phyloP scores from a whole-genome alignment of 2,113 vertebrate genomes.

The Mirounga angustirostris region DNA sequence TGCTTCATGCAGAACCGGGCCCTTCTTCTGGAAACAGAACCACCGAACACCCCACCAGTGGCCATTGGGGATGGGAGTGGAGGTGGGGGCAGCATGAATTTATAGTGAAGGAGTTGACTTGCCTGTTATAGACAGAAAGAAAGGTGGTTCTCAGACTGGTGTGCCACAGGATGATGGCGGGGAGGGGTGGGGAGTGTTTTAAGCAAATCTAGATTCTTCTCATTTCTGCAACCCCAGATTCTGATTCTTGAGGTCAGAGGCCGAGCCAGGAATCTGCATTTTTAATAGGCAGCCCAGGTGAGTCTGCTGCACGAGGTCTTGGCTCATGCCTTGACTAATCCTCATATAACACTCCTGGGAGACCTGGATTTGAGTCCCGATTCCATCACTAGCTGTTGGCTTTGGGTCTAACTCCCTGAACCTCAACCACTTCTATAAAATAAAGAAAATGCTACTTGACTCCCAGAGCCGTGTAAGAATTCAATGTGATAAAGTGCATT shows the following conservation, averaged over 20 bases:
- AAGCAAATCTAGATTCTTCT: not conserved
- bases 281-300: not conserved
- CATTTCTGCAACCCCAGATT: not conserved
- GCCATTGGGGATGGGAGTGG: not conserved
- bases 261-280: not conserved
- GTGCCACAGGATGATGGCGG: not conserved
- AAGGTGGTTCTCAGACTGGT: not conserved
- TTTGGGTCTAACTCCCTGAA: not conserved
- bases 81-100: not conserved
- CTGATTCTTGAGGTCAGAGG: not conserved
- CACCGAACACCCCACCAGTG: fast-evolving
- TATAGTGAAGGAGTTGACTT: not conserved
- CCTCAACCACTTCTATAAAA: not conserved
- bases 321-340: fast-evolving
- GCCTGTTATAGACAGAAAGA: not conserved
- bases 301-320: not conserved
- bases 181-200: not conserved
- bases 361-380: not conserved
- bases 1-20: not conserved
- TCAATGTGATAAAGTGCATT: not conserved
- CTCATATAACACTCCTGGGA: fast-evolving
- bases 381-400: not conserved
- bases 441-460: too few species aligned
- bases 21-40: not conserved
- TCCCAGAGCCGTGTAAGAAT: not conserved